A percentile compares a stretch with the other conserved stretches of the same genome.
Evolutionary conservation across 2,797 vertebrate genomes (phyloP).

Genomic region (Enteromius radiatus): DNA sequence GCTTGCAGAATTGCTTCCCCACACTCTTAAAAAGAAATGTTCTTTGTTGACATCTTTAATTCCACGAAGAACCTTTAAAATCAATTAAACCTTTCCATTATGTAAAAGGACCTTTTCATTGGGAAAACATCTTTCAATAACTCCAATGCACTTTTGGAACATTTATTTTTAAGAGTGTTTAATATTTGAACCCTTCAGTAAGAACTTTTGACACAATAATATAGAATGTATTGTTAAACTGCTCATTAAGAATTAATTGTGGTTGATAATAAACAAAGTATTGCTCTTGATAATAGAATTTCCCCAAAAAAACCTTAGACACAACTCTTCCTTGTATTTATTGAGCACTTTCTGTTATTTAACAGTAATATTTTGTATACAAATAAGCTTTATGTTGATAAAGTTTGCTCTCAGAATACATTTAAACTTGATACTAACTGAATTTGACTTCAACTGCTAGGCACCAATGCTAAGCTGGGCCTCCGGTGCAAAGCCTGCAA

Average conservation of each 20-base stretch:
- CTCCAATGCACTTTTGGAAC: neutral
- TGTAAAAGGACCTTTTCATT: neutral
- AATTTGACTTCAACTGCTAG: constrained; percentile 77
- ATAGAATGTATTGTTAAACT: neutral
- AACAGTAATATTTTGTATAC: neutral
- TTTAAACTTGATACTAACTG: constrained; percentile 26
- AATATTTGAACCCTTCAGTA: neutral
- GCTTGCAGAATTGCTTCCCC: constrained; percentile 31
- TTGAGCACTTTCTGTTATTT: neutral
- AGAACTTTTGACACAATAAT: neutral
- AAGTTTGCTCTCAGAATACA: neutral
- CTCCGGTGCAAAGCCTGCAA: constrained; percentile 98
- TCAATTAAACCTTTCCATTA: neutral
- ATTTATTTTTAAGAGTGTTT: neutral
- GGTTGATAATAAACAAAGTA: neutral
- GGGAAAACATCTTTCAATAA: neutral
- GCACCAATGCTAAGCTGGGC: constrained; percentile 92
- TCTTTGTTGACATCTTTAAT: neutral
- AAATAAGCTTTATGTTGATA: neutral
- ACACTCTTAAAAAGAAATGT: neutral
- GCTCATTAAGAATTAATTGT: neutral
- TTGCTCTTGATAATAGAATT: neutral
- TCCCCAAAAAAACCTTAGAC: neutral
- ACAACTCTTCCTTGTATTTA: constrained; percentile 5
- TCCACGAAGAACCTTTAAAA: neutral